Percentiles rank a stretch among this genome's conserved stretches.
These are phyloP conservation scores for Phoenicopterus ruber DNA, from an alignment of 2,113 vertebrate species.

Conservation along the genomic window DNA sequence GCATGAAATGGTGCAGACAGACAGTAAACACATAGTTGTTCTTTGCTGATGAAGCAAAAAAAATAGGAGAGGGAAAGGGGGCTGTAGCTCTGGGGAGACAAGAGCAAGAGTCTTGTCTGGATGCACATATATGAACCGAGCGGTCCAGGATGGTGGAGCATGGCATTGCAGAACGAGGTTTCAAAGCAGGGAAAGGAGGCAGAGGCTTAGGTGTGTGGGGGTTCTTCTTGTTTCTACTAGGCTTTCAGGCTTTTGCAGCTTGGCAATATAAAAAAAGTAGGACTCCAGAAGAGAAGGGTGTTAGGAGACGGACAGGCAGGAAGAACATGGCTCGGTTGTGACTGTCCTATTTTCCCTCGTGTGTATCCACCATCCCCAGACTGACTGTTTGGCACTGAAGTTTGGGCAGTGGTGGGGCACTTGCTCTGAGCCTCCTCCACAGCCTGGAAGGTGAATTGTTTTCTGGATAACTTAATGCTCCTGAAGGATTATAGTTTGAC, in stretches of 20 bases:
- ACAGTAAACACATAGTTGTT: not conserved
- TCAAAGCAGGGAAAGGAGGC: not conserved
- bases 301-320: not conserved
- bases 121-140: not conserved
- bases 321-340: fast-evolving
- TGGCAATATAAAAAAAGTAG: not conserved
- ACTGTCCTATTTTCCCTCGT: not conserved
- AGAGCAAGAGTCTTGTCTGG: not conserved
- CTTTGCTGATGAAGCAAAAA: not conserved
- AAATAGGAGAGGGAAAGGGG: not conserved
- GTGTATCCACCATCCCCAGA: not conserved
- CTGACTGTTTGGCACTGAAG: not conserved
- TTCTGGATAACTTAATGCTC: not conserved
- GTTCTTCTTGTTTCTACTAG: not conserved
- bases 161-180: not conserved
- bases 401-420: not conserved
- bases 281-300: not conserved
- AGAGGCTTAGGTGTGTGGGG: not conserved
- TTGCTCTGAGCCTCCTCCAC: not conserved
- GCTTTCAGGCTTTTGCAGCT: not conserved
- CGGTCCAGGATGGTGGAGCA: not conserved
- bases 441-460: not conserved
- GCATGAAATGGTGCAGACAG: not conserved
- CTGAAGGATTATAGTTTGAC: not conserved
- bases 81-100: not conserved